These are phyloP conservation scores for Pandion haliaetus DNA, from an alignment of 2,113 vertebrate genomes.

Conservation along the genomic window DNA sequence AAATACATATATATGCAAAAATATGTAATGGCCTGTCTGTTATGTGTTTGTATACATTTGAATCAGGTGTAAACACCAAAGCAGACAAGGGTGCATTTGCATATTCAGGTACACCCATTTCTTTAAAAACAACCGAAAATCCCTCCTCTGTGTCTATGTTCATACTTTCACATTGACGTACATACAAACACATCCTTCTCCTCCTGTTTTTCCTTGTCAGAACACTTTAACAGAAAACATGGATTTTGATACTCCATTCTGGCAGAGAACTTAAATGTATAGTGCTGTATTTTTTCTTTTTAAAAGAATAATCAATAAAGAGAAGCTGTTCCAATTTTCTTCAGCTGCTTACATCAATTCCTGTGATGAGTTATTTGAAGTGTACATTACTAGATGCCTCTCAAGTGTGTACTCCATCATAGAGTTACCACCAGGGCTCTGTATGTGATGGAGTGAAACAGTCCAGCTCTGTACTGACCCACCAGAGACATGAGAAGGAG, in stretches of 20 bases:
- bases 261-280: neutral
- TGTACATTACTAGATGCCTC: neutral
- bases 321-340: neutral
- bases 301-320: neutral
- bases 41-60: constrained; percentile 28
- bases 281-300: neutral
- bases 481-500: neutral
- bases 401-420: neutral
- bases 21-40: constrained; percentile 54
- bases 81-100: neutral
- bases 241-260: neutral
- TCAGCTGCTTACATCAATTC: neutral
- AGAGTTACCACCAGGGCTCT: neutral
- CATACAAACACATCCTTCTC: neutral
- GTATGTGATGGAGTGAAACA: neutral
- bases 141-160: neutral
- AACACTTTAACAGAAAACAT: neutral
- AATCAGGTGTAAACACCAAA: constrained; percentile 52
- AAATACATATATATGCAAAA: constrained; percentile 56
- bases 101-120: neutral
- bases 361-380: neutral
- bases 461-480: neutral
- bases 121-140: neutral
- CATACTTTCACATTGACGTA: neutral
- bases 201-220: neutral